Base-by-base conservation (phyloP, 2,888 invertebrate species). In the Euzophera pinguis region DNA sequence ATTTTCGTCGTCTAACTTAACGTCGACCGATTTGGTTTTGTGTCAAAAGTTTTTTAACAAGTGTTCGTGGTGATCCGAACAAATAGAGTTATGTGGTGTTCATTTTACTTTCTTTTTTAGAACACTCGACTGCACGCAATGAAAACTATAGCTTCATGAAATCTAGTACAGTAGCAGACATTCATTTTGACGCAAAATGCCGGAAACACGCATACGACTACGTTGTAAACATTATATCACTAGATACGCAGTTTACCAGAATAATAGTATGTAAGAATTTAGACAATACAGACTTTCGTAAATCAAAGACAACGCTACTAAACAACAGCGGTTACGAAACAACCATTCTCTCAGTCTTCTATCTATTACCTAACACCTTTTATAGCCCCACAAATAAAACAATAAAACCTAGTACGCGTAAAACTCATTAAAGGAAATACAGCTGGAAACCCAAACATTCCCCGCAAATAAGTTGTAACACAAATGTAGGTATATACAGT, bases 401-500 rank as follows among this genome's bases (percentile, higher is more conserved):
- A 45, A 45, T 45, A 45, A 45, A 34, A 45, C 16, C 45, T 45
- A 45, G 32, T 45, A 32, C 45, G 45, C 12, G 16, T 10, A 29
- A 45, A 45, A 45, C 45, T 32, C 45, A 45, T 45, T 45, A 32
- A 32, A 32, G 45, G 32, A 45, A 45, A 45, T 32, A 45, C 32
- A 45, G 32, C 45, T 9, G 14, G 32, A 3, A 17, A 16, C 8
- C 45, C 32, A 10, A 45, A 45, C 45, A 32, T 45, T 45, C 34
- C 9, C 32, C 32, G 32, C 27, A 50, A 50, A 50, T 32, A 50
- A 50, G 49, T 39, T 50, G 39, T 50, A 16, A 39, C 39, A 50
- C 39, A 50, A 50, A 50, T 32, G 39, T 50, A n/a, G n/a, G n/a
- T n/a, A 29, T 14, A 50, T 39, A 50, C 49, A 50, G 34, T 50